Evolutionary conservation across 2,888 invertebrate genomes (phyloP).

Genomic region (Arenicola marina): DNA sequence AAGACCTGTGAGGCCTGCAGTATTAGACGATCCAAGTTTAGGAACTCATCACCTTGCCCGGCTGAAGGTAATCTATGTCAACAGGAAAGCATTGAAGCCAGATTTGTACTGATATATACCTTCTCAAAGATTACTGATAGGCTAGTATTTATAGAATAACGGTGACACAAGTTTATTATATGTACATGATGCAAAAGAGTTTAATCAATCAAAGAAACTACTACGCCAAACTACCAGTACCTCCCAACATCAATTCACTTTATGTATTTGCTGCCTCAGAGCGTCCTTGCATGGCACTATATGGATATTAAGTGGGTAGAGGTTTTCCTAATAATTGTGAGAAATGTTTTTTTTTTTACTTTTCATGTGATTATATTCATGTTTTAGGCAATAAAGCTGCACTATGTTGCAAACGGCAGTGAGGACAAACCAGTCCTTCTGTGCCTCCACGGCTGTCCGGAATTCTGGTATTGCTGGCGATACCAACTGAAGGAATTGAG

Average conservation of each 20-base stretch:
- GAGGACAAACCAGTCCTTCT: slow-evolving; percentile 71
- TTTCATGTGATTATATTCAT: not conserved
- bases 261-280: too few species aligned
- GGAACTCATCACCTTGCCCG: slow-evolving; percentile 2
- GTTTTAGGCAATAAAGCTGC: slow-evolving; percentile 60
- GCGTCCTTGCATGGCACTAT: too few species aligned
- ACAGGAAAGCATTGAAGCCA: not conserved
- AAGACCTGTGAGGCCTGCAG: not conserved
- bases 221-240: not conserved
- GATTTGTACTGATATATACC: not conserved
- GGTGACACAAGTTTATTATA: too few species aligned
- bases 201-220: not conserved
- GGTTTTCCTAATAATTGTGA: too few species aligned
- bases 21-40: not conserved
- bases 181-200: too few species aligned
- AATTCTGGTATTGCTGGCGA: slow-evolving; percentile 79
- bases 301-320: too few species aligned
- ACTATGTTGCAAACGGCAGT: slow-evolving; percentile 74
- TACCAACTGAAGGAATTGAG: slow-evolving; percentile 72
- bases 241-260: too few species aligned
- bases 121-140: not conserved
- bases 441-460: slow-evolving; percentile 76
- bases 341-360: too few species aligned
- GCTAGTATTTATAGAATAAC: too few species aligned
- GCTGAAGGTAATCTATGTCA: not conserved